These are phyloP conservation scores for Catharus minimus DNA, from an alignment of 2,113 vertebrate species.

Conservation along the genomic window DNA sequence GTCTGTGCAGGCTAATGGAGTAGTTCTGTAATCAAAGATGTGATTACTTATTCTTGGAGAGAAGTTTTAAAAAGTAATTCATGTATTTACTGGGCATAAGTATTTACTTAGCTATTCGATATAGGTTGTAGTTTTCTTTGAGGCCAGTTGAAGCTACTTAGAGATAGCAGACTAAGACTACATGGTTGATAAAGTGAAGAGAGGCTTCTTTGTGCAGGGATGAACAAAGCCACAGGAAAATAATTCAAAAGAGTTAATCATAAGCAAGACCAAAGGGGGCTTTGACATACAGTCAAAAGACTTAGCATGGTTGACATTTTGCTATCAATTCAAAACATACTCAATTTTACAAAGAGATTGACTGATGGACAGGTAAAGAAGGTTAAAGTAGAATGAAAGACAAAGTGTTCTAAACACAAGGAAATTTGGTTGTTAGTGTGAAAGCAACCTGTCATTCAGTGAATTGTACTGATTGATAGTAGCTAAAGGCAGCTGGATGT, in stretches of 20 bases:
- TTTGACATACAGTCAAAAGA: not conserved
- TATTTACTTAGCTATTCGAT: not conserved
- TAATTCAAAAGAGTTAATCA: not conserved
- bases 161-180: not conserved
- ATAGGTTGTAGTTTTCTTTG: not conserved
- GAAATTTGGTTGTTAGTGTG: not conserved
- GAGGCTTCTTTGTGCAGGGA: not conserved
- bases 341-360: not conserved
- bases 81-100: not conserved
- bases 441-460: not conserved
- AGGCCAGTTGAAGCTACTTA: not conserved
- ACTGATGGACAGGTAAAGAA: not conserved
- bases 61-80: not conserved
- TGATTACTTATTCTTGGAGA: not conserved
- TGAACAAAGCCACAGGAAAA: not conserved
- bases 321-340: not conserved
- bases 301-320: not conserved
- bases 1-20: not conserved
- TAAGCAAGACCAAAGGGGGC: not conserved
- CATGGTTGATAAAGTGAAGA: not conserved
- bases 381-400: not conserved
- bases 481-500: not conserved
- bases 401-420: not conserved
- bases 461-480: not conserved
- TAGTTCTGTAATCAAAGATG: not conserved